These are phyloP conservation scores for Prunella himalayana DNA, from an alignment of 2,113 vertebrate species.

Conservation along the genomic window DNA sequence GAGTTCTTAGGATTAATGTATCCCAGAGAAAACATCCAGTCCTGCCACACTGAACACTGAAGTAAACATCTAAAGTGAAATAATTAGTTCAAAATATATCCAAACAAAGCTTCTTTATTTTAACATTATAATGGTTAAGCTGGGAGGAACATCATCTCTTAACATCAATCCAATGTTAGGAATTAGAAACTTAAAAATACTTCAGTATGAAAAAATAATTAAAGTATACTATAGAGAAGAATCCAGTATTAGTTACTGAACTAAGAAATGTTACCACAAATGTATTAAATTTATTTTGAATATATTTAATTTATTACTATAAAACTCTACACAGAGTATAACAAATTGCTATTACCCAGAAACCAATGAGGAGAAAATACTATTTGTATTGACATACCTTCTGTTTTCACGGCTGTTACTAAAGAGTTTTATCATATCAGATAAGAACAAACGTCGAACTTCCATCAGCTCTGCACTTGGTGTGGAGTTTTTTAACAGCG, in stretches of 20 bases:
- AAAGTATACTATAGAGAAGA: background rate
- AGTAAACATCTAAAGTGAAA: conserved; percentile 86
- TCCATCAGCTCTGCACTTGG: conserved; percentile 97
- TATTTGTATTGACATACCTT: conserved; percentile 75
- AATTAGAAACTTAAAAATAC: background rate
- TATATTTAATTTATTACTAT: background rate
- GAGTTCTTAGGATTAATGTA: conserved; percentile 98
- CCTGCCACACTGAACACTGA: conserved; percentile 99
- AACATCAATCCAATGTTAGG: background rate
- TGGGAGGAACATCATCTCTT: background rate
- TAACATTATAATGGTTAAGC: background rate
- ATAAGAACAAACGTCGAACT: conserved; percentile 94
- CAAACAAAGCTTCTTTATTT: background rate
- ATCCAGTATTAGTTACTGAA: background rate
- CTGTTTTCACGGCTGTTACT: conserved; percentile 98
- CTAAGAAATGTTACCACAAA: background rate
- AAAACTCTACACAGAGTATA: background rate
- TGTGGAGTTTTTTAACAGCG: conserved; percentile 93
- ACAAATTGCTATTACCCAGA: background rate
- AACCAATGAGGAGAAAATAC: background rate
- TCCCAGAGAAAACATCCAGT: conserved; percentile 99
- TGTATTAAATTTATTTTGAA: background rate
- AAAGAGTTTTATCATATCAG: conserved; percentile 99
- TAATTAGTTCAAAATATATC: conserved; percentile 46
- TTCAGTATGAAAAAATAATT: background rate